Conservation (phyloP, 2,888 invertebrate species). For the Leucophora obtusa region DNA sequence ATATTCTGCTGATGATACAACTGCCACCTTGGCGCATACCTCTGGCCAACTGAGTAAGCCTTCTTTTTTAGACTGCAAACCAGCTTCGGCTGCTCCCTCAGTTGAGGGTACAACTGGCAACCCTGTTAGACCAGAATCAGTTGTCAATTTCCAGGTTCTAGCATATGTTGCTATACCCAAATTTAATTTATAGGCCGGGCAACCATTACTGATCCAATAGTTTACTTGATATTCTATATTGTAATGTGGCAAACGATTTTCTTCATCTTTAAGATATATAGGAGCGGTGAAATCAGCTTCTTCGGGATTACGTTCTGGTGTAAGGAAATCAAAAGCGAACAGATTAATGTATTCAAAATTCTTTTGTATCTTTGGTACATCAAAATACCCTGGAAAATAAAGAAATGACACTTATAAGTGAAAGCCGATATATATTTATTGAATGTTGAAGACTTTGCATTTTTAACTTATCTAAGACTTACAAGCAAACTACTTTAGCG, state of each 20-base stretch:
- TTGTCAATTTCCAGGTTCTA: constrained; percentile 87
- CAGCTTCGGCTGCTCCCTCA: constrained; percentile 85
- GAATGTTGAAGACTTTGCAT: too few species aligned
- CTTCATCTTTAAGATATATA: constrained; percentile 85
- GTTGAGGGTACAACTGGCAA: constrained; percentile 84
- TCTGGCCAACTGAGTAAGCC: constrained; percentile 89
- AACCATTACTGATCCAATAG: constrained; percentile 81
- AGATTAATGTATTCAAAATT: constrained; percentile 89
- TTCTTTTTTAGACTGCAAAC: constrained; percentile 84
- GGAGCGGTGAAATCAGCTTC: constrained; percentile 89
- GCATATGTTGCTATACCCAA: constrained; percentile 86
- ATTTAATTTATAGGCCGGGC: constrained; percentile 85
- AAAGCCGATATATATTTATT: too few species aligned
- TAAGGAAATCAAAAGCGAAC: constrained; percentile 88
- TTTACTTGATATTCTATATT: constrained; percentile 84
- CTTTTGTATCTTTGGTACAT: constrained; percentile 85
- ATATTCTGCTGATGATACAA: constrained; percentile 79
- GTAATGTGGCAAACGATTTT: constrained; percentile 81
- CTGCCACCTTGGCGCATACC: constrained; percentile 85
- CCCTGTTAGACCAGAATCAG: constrained; percentile 86
- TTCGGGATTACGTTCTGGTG: constrained; percentile 86
- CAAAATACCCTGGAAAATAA: constrained; percentile 84
- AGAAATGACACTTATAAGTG: background rate
- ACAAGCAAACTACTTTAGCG: too few species aligned
- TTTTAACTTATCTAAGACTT: too few species aligned